These are phyloP conservation scores for Microtus oregoni DNA, from an alignment of 2,113 vertebrate species.

Conservation along the genomic window DNA sequence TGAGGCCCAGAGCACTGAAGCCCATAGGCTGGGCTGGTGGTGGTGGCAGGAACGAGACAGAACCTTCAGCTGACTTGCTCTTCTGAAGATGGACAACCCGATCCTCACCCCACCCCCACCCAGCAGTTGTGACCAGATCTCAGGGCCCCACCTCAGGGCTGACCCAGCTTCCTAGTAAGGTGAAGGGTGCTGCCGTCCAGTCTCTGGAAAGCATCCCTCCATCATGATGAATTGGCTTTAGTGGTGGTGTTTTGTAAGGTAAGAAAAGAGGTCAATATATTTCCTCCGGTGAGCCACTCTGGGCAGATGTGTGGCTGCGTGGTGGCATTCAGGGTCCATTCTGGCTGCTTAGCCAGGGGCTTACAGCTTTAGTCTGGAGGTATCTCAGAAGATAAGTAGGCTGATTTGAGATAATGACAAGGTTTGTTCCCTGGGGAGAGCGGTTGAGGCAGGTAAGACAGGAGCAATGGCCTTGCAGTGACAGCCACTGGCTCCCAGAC, in stretches of 20 bases:
- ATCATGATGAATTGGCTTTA: neutral
- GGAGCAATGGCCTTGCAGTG: rapidly evolving
- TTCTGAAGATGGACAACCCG: rapidly evolving
- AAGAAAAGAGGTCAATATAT: neutral
- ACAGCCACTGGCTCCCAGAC: rapidly evolving
- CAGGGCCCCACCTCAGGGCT: rapidly evolving
- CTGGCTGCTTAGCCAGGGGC: neutral
- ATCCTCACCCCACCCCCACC: neutral
- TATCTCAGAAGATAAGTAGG: rapidly evolving
- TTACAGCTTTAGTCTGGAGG: neutral
- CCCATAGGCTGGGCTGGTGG: neutral
- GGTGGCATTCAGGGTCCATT: neutral
- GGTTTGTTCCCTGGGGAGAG: neutral
- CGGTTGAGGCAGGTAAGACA: neutral
- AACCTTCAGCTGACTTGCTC: neutral
- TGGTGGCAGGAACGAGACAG: neutral
- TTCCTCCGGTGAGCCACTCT: neutral
- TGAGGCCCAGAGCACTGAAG: neutral
- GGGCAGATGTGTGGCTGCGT: neutral
- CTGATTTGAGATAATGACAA: neutral
- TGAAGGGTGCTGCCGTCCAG: rapidly evolving
- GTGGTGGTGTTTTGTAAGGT: neutral
- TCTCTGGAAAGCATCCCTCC: neutral
- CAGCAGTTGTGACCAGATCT: neutral
- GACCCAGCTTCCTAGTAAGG: neutral